A percentile compares a stretch with the other conserved stretches of the same genome.
Conservation (phyloP, 2,888 invertebrate species). For the Vandiemenella viatica region DNA sequence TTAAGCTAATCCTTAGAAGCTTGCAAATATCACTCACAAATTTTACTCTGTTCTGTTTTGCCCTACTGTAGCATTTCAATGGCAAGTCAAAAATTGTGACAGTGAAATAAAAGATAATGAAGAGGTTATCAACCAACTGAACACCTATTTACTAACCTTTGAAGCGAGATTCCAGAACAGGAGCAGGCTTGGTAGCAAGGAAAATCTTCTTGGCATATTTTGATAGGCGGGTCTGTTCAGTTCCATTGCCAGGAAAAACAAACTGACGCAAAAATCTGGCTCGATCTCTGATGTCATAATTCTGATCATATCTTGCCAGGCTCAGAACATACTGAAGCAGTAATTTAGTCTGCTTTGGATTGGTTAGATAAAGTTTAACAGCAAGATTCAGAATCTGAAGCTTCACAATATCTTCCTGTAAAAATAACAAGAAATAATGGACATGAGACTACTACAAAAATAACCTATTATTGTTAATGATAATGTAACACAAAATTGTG, state of each 20-base stretch:
- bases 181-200: constrained; percentile 85
- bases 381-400: constrained; percentile 89
- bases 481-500: no score
- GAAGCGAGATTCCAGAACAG: constrained; percentile 70
- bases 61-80: no score
- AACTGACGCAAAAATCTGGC: constrained; percentile 77
- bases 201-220: constrained; percentile 71
- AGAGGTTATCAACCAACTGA: no score
- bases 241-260: constrained; percentile 40
- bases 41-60: no score
- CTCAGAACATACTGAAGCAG: constrained; percentile 88
- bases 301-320: constrained; percentile 90
- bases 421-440: constrained; percentile 18
- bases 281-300: constrained; percentile 93
- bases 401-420: constrained; percentile 84
- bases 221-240: constrained; percentile 39
- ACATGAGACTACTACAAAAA: no score
- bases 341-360: constrained; percentile 68
- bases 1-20: no score
- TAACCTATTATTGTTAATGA: no score
- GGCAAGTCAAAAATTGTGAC: no score
- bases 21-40: no score
- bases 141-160: constrained; percentile 43
- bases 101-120: no score
- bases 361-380: constrained; percentile 80